Conservation (phyloP, 1,140 invertebrate genomes). For the Drosophila persimilis region DNA sequence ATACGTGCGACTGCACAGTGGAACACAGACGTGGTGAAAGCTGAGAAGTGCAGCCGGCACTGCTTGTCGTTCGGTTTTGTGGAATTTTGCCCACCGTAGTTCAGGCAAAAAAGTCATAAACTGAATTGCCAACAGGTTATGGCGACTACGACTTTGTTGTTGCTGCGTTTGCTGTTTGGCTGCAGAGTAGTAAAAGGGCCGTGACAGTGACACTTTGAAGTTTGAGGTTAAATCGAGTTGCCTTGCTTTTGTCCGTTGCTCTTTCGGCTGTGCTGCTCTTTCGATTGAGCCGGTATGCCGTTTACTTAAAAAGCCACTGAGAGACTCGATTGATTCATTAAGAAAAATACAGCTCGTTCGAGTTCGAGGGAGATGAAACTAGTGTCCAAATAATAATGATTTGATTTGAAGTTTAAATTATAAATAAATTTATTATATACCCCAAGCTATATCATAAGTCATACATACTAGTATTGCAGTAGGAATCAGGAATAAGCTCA, state of each 20-base stretch:
- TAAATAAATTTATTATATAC: too few relatives aligned
- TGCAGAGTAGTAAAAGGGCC: constrained; percentile 76
- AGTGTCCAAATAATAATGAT: too few relatives aligned
- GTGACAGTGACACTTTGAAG: constrained; percentile 82
- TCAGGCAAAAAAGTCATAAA: constrained; percentile 70
- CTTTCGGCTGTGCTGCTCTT: constrained; percentile 43
- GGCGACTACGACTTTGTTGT: constrained; percentile 46
- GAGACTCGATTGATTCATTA: too few relatives aligned
- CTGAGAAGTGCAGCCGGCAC: constrained; percentile 3
- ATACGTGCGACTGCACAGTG: constrained; percentile 71
- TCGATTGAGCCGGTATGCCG: constrained; percentile 22
- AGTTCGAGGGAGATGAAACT: too few relatives aligned
- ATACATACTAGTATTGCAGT: too few relatives aligned
- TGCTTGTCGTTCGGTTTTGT: constrained; percentile 1
- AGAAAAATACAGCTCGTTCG: too few relatives aligned
- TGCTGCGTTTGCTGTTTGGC: constrained; percentile 29
- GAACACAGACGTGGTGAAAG: constrained; percentile 39
- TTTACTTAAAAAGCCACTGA: too few relatives aligned
- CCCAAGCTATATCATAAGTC: too few relatives aligned
- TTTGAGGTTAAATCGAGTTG: constrained; percentile 79
- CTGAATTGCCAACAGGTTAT: constrained; percentile 82
- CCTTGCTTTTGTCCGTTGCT: constrained; percentile 43
- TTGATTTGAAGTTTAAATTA: too few relatives aligned
- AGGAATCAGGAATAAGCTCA: too few relatives aligned
- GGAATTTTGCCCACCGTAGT: constrained; percentile 38